Conservation (phyloP, 2,113 vertebrate species). For the Pica pica region DNA sequence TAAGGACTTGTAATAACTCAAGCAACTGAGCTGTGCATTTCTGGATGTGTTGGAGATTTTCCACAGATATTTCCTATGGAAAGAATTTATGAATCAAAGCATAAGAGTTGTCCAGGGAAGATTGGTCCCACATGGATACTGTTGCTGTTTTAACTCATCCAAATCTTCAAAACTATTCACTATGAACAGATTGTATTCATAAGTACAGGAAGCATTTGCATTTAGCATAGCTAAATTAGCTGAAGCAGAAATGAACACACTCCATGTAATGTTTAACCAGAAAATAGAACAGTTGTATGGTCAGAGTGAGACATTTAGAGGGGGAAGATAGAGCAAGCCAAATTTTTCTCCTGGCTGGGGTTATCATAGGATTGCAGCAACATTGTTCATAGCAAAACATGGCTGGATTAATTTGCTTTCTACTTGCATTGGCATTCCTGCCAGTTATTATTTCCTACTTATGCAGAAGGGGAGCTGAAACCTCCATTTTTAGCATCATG, state of each 20-base stretch:
- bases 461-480: neutral
- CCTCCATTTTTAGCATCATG: neutral
- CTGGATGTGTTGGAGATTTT: slow-evolving; percentile 41
- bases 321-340: neutral
- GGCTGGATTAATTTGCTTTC: neutral
- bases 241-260: slow-evolving; percentile 42
- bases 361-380: neutral
- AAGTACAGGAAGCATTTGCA: slow-evolving; percentile 65
- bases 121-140: slow-evolving; percentile 66
- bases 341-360: neutral
- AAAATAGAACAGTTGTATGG: slow-evolving; percentile 5
- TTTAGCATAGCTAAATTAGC: slow-evolving; percentile 54
- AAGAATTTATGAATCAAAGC: slow-evolving; percentile 66
- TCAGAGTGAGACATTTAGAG: neutral
- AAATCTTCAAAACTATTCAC: slow-evolving; percentile 57
- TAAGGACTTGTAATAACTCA: neutral
- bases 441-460: neutral
- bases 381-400: neutral
- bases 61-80: slow-evolving; percentile 57
- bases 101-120: slow-evolving; percentile 40
- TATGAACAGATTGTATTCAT: slow-evolving; percentile 64
- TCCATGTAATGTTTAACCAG: slow-evolving; percentile 42
- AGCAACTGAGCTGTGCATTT: slow-evolving; percentile 35
- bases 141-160: slow-evolving; percentile 62
- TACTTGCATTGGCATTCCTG: neutral